Percentiles rank a stretch among this genome's conserved stretches.
Conservation (phyloP, 2,888 invertebrate genomes). For the Hyles lineata region DNA sequence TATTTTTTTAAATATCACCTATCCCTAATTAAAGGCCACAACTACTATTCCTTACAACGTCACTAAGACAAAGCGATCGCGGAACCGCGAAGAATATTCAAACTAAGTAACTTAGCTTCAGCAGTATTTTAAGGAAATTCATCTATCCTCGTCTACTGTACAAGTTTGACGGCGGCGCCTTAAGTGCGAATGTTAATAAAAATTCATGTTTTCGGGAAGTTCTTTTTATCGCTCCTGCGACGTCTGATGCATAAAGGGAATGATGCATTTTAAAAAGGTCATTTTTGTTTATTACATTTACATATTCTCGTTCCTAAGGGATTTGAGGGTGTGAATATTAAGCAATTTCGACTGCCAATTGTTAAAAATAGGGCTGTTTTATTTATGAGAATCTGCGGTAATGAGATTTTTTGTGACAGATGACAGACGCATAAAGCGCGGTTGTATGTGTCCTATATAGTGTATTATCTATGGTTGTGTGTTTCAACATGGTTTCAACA, state of each 20-base stretch:
- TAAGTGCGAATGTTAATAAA: slow-evolving; percentile 48
- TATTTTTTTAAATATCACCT: too few species aligned
- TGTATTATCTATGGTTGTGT: too few species aligned
- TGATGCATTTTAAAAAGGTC: slow-evolving; percentile 23
- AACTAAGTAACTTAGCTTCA: not conserved
- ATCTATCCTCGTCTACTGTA: slow-evolving; percentile 47
- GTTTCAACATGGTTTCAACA: too few species aligned
- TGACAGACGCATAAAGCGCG: too few species aligned
- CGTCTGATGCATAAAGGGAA: slow-evolving; percentile 25
- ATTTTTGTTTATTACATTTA: slow-evolving; percentile 27
- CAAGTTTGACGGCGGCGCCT: slow-evolving; percentile 9
- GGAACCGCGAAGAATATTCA: slow-evolving; percentile 4
- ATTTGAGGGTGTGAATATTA: slow-evolving; percentile 11
- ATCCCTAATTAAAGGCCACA: too few species aligned
- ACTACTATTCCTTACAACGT: not conserved
- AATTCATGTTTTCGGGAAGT: slow-evolving; percentile 45
- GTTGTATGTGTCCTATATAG: too few species aligned
- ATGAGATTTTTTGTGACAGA: not conserved
- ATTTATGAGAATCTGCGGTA: not conserved
- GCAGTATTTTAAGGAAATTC: slow-evolving; percentile 52
- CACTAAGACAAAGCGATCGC: not conserved
- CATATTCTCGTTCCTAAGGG: slow-evolving; percentile 12
- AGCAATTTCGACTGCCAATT: not conserved
- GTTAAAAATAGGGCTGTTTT: not conserved
- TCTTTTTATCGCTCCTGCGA: slow-evolving; percentile 32